These are phyloP conservation scores for Aculops lycopersici DNA, from an alignment of 1,140 invertebrate species.

Conservation along the genomic window DNA sequence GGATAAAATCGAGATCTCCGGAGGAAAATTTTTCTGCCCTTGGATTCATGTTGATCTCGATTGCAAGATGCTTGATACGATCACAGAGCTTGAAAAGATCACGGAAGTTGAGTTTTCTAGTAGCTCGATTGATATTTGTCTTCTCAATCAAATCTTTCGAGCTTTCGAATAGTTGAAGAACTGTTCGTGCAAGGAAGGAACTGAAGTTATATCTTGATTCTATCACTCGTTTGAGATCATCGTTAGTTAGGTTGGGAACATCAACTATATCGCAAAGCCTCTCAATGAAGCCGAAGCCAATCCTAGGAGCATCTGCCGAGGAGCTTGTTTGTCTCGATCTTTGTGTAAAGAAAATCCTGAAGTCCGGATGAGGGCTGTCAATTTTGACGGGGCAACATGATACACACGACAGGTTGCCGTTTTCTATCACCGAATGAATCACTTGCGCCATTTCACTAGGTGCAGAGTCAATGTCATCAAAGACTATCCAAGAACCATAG, in stretches of 20 bases:
- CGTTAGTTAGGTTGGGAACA: slow-evolving; percentile 35
- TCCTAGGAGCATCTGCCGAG: not conserved
- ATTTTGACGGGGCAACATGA: slow-evolving; percentile 5
- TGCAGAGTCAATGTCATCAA: slow-evolving; percentile 84
- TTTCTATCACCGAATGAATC: slow-evolving; percentile 46
- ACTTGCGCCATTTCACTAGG: slow-evolving; percentile 65
- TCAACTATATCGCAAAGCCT: slow-evolving; percentile 49
- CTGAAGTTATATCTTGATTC: slow-evolving; percentile 23
- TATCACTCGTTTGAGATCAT: slow-evolving; percentile 31
- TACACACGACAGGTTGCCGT: slow-evolving; percentile 5
- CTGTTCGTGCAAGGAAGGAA: too few relatives aligned
- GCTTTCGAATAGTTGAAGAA: too few relatives aligned
- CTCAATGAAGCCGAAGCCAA: slow-evolving; percentile 14
- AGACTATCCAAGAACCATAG: slow-evolving; percentile 56
- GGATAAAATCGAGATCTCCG: not conserved
- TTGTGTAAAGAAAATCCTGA: slow-evolving; percentile 9
- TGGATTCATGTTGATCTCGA: too few relatives aligned
- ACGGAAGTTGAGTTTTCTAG: slow-evolving; percentile 8
- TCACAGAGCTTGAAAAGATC: slow-evolving; percentile 76
- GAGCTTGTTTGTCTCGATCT: not conserved
- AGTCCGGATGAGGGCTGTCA: slow-evolving; percentile 1
- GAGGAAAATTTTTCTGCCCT: slow-evolving; percentile 41
- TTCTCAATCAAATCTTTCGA: not conserved
- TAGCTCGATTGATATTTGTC: not conserved
- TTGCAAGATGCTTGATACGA: slow-evolving; percentile 30